Conservation (phyloP, 2,113 vertebrate species). For the Pavo muticus region DNA sequence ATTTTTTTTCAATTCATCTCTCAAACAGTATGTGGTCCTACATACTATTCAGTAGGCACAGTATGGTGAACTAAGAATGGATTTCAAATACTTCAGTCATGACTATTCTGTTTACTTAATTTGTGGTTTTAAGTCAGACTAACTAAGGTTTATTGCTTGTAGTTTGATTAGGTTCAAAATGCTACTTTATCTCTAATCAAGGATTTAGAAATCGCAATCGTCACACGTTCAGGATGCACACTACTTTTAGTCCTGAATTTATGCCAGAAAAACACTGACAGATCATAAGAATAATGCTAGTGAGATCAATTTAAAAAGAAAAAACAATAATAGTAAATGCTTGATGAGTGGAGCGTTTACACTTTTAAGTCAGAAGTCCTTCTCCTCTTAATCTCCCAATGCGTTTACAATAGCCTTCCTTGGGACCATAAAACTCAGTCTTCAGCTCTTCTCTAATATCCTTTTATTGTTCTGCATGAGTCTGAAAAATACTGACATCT, state of each 20-base stretch:
- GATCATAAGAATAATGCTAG: not conserved
- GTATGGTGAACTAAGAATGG: not conserved
- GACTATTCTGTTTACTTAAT: not conserved
- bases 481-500: not conserved
- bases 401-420: not conserved
- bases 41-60: not conserved
- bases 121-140: not conserved
- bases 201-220: not conserved
- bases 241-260: not conserved
- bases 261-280: not conserved
- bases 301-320: not conserved
- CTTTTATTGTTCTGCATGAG: not conserved
- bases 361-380: not conserved
- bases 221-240: not conserved
- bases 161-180: slow-evolving; percentile 16
- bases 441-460: not conserved
- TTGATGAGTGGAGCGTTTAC: not conserved
- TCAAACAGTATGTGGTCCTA: not conserved
- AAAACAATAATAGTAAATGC: not conserved
- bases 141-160: not conserved
- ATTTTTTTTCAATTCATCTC: not conserved
- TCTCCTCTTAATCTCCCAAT: not conserved
- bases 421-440: not conserved
- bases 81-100: not conserved
- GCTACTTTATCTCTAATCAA: not conserved